Base-by-base conservation (phyloP, 2,888 invertebrate species). In the Lasioglossum vierecki region DNA sequence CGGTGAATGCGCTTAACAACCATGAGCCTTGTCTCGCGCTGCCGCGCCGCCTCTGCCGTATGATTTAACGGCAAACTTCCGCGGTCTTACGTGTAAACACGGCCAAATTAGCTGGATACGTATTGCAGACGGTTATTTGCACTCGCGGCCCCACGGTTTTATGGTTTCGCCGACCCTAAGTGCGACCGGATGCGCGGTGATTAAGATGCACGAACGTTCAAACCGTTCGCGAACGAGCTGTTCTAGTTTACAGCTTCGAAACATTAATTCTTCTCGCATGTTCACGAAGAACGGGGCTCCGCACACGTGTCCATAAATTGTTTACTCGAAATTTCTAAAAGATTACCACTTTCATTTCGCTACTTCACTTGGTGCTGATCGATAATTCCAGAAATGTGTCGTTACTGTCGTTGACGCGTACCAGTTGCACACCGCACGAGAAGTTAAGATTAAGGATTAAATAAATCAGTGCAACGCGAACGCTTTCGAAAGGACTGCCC, bases 1-100 rank as follows among this genome's bases (percentile, higher is more conserved):
- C 39, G 72, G 80, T 76, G 87, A 83, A 83, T 83, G 86, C 80
- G 83, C 79, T 86, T 80, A 86, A 87, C 80, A 87, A 86, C 83
- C 86, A 44, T 86, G 73, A 70, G 86, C 60, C 80, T 81, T 83
- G 86, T 83, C 70, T 70, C 74, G 63, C 44, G 39, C 72, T 76
- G 26, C 60, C 60, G 75, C 68, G 35, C 39, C 41, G 22, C 68
- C 39, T 77, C 86, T 78, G 70, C 76, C 76, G 41, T 81, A 77
- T 87, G 86, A 87, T 87, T 86, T 87, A 87, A 83, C 76, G 70
- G 70, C n/a, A 78, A 87, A 87, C 87, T 86, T 87, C 72, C 22
- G 74, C 70, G 83, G 81, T 75, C 87, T 81, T 76, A 76, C 80
- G 79, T 81, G 82, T 79, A 80, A 89, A 89, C 84, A 81, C 39